Evolutionary conservation across 2,113 vertebrate genomes (phyloP).

Genomic region (Heterocephalus glaber): DNA sequence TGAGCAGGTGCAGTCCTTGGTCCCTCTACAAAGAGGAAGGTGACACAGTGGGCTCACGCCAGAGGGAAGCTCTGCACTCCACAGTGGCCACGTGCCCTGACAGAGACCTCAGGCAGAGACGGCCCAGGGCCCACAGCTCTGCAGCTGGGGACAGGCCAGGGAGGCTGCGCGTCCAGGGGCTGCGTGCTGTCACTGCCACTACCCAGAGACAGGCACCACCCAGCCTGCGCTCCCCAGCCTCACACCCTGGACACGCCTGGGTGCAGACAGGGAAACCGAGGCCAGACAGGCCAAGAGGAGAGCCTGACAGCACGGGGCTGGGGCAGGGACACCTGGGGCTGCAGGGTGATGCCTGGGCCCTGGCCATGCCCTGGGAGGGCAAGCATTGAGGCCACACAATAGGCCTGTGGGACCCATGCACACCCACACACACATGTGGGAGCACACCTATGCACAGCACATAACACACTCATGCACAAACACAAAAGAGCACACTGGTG

Average conservation of each 20-base stretch:
- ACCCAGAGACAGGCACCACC: neutral
- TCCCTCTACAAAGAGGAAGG: neutral
- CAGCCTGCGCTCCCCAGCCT: neutral
- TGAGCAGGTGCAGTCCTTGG: neutral
- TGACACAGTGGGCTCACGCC: no score
- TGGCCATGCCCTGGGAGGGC: no score
- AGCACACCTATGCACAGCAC: neutral
- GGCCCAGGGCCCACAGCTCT: no score
- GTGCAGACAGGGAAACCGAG: neutral
- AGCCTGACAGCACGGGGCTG: neutral
- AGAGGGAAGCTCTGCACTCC: neutral
- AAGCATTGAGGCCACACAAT: no score
- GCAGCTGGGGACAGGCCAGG: neutral
- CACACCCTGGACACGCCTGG: neutral
- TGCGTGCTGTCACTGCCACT: neutral
- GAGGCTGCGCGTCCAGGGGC: neutral
- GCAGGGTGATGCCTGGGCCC: neutral
- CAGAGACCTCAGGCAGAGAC: neutral
- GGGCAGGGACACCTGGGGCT: neutral
- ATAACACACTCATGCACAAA: neutral
- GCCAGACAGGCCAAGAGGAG: neutral
- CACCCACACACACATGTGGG: neutral
- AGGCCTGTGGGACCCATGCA: neutral
- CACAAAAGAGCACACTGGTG: neutral
- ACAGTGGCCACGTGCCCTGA: neutral